Percentiles rank a stretch among this genome's conserved stretches.
Evolutionary conservation across 1,140 invertebrate species (phyloP).

Genomic region (Microplitis demolitor): DNA sequence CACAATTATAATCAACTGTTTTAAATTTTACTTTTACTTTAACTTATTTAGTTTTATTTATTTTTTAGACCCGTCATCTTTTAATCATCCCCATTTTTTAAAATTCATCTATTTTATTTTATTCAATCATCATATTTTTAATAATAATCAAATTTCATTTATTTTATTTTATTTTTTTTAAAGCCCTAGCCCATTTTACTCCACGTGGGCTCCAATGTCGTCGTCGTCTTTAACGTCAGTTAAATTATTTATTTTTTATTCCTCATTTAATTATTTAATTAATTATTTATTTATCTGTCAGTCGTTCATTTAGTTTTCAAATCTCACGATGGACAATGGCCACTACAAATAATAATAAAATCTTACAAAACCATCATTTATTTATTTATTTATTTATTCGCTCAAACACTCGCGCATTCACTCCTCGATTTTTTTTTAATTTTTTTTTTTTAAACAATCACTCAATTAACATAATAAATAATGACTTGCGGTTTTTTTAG

Average conservation of each 20-base stretch:
- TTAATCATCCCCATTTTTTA: neutral
- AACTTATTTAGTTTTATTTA: neutral
- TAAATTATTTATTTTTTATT: slow-evolving; percentile 11
- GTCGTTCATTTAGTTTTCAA: slow-evolving; percentile 17
- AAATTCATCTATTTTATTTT: neutral
- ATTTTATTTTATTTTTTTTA: neutral
- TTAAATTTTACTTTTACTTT: slow-evolving; percentile 53
- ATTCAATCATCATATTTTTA: too few species aligned
- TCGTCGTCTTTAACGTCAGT: slow-evolving; percentile 15
- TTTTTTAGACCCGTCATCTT: slow-evolving; percentile 22
- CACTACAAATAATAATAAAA: slow-evolving; percentile 60
- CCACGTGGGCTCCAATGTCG: neutral
- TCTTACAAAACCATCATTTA: slow-evolving; percentile 54
- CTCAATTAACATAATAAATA: slow-evolving; percentile 9
- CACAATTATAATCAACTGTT: slow-evolving; percentile 61
- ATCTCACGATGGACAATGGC: slow-evolving; percentile 52
- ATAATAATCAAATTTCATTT: neutral
- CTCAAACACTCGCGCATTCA: slow-evolving; percentile 30
- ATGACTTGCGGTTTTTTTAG: neutral
- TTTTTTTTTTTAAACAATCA: slow-evolving; percentile 1
- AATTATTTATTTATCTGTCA: neutral
- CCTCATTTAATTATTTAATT: slow-evolving; percentile 11
- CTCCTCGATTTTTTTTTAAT: slow-evolving; percentile 12
- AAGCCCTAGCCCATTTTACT: too few species aligned
- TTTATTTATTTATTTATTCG: slow-evolving; percentile 35